Evolutionary conservation across 2,797 vertebrate species (phyloP).

Genomic region (Paramormyrops hopkinsi): DNA sequence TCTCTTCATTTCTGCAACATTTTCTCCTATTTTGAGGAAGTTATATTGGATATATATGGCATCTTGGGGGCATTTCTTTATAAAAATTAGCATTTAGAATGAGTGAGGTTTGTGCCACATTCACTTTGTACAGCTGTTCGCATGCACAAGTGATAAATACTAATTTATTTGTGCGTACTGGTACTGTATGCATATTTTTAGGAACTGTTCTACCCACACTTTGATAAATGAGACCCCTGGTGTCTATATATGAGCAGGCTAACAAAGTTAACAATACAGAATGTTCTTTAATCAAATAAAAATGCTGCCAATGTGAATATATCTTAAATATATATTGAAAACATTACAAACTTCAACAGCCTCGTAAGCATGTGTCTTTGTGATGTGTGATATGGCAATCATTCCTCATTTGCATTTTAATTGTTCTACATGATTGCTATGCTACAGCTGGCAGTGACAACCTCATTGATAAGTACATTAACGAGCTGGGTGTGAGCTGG

Average conservation of each 20-base stretch:
- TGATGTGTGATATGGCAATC: not conserved
- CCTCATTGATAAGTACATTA: slow-evolving; percentile 16
- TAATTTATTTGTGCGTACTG: not conserved
- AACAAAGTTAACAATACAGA: not conserved
- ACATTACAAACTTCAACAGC: not conserved
- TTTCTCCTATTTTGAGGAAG: not conserved
- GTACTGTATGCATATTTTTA: not conserved
- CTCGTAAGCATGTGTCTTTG: not conserved
- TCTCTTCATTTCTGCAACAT: not conserved
- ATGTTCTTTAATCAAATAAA: not conserved
- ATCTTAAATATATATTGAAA: not conserved
- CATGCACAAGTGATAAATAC: not conserved
- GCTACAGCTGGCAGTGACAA: not conserved
- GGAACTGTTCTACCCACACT: not conserved
- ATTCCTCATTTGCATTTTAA: slow-evolving; percentile 23
- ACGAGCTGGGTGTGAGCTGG: not conserved
- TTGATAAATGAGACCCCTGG: not conserved
- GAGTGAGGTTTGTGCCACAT: not conserved
- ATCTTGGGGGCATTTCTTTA: not conserved
- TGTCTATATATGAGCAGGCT: not conserved
- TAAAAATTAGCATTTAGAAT: not conserved
- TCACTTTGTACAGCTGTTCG: not conserved
- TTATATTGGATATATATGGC: not conserved
- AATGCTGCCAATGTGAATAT: not conserved
- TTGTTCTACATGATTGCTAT: slow-evolving; percentile 13